phyloP scores from a whole-genome alignment of 2,113 vertebrate genomes.

The Oreochromis niloticus region DNA sequence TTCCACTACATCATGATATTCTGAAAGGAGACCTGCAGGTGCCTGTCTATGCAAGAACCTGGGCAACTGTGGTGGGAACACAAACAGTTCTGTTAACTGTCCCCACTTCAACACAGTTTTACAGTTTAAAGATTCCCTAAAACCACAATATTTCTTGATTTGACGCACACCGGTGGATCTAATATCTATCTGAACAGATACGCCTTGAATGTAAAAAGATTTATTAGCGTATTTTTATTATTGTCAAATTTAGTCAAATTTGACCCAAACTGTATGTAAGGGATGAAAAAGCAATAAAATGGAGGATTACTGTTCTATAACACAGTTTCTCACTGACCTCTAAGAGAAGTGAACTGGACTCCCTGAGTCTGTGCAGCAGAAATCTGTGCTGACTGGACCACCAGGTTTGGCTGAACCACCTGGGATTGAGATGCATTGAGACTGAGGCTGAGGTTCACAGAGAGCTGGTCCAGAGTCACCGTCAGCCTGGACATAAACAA shows the following conservation, averaged over 20 bases:
- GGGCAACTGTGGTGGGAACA: neutral
- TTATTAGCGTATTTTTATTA: neutral
- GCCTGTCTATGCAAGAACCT: neutral
- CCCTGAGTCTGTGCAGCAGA: neutral
- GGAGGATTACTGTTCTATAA: neutral
- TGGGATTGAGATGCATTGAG: neutral
- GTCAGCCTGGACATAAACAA: conserved; percentile 4
- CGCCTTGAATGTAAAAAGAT: neutral
- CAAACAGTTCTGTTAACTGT: neutral
- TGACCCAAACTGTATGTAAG: neutral
- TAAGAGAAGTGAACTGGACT: conserved; percentile 16
- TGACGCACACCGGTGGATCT: neutral
- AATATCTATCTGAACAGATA: neutral
- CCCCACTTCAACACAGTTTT: neutral
- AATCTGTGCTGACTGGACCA: conserved; percentile 19
- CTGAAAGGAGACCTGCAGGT: neutral
- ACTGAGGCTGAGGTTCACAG: neutral
- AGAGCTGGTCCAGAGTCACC: conserved; percentile 17
- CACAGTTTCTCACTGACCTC: neutral
- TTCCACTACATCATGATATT: neutral
- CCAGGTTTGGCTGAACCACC: conserved; percentile 36
- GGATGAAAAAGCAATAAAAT: neutral
- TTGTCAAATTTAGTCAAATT: neutral
- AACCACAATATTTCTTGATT: neutral
- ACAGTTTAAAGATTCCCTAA: neutral